These are phyloP conservation scores for Myrmecobius fasciatus DNA, from an alignment of 2,113 vertebrate species.

Conservation along the genomic window DNA sequence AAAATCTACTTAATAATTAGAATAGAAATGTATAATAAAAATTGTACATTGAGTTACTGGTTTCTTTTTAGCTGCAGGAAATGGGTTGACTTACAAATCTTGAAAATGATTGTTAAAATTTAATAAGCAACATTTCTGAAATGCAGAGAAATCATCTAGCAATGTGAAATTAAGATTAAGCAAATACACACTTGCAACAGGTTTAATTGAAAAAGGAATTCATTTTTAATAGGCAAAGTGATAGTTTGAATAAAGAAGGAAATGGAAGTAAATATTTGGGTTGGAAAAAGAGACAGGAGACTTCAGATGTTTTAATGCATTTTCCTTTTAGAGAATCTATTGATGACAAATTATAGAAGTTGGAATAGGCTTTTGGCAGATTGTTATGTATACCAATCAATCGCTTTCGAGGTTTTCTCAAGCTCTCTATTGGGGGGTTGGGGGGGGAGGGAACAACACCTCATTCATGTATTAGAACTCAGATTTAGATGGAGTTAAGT, in stretches of 20 bases:
- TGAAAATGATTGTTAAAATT: conserved; percentile 38
- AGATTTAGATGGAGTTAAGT: conserved; percentile 10
- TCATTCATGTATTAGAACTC: conserved; percentile 16
- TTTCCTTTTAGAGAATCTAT: conserved; percentile 41
- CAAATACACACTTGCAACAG: not conserved
- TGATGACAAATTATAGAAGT: conserved; percentile 18
- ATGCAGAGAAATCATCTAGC: not conserved
- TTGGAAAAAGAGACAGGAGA: conserved; percentile 18
- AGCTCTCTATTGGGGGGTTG: not conserved
- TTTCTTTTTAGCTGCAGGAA: conserved; percentile 35
- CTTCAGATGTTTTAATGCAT: conserved; percentile 9
- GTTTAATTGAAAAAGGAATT: conserved; percentile 47
- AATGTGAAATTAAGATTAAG: conserved; percentile 29
- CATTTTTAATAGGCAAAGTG: conserved; percentile 50
- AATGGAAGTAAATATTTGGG: conserved; percentile 14
- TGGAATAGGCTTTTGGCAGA: not conserved
- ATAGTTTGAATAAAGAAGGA: conserved; percentile 49
- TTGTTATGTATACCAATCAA: not conserved
- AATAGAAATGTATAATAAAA: conserved; percentile 21
- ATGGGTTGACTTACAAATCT: conserved; percentile 36
- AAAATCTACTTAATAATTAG: conserved; percentile 29
- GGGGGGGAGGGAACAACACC: not conserved
- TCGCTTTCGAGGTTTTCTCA: not conserved
- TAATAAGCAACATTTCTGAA: conserved; percentile 56
- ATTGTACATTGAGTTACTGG: conserved; percentile 43